These are phyloP conservation scores for Xiphorhynchus elegans DNA, from an alignment of 2,113 vertebrate species.

Conservation along the genomic window DNA sequence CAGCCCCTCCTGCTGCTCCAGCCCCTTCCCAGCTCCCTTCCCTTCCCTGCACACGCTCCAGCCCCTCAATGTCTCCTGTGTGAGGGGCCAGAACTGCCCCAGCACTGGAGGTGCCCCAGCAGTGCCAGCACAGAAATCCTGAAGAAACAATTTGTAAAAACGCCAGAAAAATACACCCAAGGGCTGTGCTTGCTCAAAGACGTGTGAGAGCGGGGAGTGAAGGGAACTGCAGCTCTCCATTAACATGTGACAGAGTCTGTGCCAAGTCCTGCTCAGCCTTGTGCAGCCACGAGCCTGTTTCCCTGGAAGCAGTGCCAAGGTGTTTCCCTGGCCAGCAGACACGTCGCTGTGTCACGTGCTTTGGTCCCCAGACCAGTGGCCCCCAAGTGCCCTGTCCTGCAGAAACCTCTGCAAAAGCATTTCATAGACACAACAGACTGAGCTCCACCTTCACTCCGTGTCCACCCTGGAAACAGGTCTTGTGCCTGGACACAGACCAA, in stretches of 20 bases:
- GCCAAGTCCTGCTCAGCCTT: not conserved
- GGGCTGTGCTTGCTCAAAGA: not conserved
- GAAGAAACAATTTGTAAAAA: not conserved
- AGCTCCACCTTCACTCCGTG: accelerated
- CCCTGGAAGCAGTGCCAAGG: not conserved
- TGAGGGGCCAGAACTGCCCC: not conserved
- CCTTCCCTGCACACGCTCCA: not conserved
- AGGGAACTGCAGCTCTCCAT: not conserved
- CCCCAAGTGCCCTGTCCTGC: not conserved
- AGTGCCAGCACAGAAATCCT: not conserved
- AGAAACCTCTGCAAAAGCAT: not conserved
- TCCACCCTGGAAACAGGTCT: not conserved
- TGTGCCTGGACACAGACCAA: not conserved
- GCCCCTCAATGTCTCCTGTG: not conserved
- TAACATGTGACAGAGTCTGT: not conserved
- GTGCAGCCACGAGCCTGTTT: not conserved
- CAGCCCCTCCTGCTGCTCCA: not conserved
- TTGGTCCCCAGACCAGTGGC: not conserved
- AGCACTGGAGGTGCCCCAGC: not conserved
- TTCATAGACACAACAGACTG: accelerated
- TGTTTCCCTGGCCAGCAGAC: not conserved
- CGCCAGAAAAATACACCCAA: not conserved
- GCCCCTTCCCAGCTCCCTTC: not conserved
- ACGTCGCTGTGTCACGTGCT: accelerated
- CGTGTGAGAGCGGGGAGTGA: accelerated